Evolutionary conservation across 1,140 invertebrate species (phyloP).

Genomic region (Zaprionus taronus): DNA sequence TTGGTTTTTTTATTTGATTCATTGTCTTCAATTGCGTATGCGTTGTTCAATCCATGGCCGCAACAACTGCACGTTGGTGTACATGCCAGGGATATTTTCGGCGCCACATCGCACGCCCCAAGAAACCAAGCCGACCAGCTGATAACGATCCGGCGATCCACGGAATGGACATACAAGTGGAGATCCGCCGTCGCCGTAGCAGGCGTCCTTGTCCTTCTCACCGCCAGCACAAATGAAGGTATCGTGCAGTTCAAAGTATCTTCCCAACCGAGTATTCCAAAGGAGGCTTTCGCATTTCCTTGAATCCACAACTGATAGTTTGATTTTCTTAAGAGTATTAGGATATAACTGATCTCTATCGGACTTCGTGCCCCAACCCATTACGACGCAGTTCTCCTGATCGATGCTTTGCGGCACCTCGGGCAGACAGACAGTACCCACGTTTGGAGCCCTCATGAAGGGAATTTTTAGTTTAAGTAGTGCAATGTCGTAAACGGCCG

Average conservation of each 20-base stretch:
- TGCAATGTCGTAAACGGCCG: neutral
- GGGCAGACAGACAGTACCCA: neutral
- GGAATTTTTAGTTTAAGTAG: neutral
- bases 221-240: neutral
- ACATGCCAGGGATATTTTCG: neutral
- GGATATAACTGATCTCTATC: neutral
- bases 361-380: neutral
- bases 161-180: neutral
- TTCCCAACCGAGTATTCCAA: neutral
- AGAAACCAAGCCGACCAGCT: neutral
- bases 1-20: neutral
- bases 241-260: neutral
- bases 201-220: neutral
- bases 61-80: neutral
- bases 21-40: neutral
- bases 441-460: neutral
- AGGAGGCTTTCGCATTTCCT: neutral
- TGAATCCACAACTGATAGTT: neutral
- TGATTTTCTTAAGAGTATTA: neutral
- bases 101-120: neutral
- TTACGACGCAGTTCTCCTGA: neutral
- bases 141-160: neutral
- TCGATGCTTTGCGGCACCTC: neutral
- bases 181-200: neutral
- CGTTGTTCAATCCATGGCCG: neutral